phyloP scores from a whole-genome alignment of 2,888 invertebrate species.

The Torymus texanus region DNA sequence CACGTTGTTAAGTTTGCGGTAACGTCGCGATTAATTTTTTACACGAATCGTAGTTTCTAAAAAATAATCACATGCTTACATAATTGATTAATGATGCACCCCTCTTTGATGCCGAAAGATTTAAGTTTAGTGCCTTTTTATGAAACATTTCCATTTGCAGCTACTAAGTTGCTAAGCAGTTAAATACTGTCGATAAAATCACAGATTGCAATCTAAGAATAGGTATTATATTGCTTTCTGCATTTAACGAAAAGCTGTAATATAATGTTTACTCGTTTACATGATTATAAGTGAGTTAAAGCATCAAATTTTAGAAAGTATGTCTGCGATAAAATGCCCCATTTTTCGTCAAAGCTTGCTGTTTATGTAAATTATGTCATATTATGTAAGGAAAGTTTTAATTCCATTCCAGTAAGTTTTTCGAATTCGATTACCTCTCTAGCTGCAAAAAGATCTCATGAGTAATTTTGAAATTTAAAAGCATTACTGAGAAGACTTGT shows the following conservation, averaged over 20 bases:
- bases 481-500: no score
- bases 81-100: slow-evolving; percentile 20
- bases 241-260: background rate
- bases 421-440: no score
- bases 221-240: background rate
- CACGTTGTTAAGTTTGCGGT: no score
- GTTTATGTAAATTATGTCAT: no score
- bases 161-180: background rate
- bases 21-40: no score
- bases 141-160: slow-evolving; percentile 18
- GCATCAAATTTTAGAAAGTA: no score
- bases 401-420: no score
- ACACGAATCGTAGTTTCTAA: background rate
- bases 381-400: no score
- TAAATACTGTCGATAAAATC: background rate
- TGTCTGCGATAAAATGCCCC: no score
- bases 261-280: slow-evolving; percentile 6
- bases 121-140: slow-evolving; percentile 33
- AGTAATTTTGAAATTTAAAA: no score
- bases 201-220: background rate
- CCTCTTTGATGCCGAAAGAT: slow-evolving; percentile 17
- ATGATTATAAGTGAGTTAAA: background rate
- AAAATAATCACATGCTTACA: slow-evolving; percentile 22
- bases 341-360: no score
- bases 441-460: no score